Evolutionary conservation across 2,888 invertebrate species (phyloP).

Genomic region (Monoplex corrugatus): DNA sequence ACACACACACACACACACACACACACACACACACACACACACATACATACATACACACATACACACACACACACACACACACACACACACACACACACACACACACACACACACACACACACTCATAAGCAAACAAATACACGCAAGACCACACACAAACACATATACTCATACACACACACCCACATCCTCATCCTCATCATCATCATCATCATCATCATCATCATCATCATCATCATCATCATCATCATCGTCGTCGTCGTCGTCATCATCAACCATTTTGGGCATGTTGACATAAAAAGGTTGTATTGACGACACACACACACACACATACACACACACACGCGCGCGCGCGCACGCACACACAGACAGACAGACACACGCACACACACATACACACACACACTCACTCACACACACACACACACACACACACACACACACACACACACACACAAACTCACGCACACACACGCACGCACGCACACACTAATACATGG

Average conservation of each 20-base stretch:
- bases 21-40: neutral
- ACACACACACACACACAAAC: neutral
- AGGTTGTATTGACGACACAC: too few relatives aligned
- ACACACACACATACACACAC: conserved; percentile 2
- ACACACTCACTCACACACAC: neutral
- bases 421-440: neutral
- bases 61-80: neutral
- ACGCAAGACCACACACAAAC: too few relatives aligned
- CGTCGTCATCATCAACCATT: too few relatives aligned
- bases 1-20: neutral
- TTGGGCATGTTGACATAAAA: too few relatives aligned
- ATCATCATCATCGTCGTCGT: too few relatives aligned
- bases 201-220: conserved; percentile 13
- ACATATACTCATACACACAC: too few relatives aligned
- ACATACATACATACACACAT: neutral
- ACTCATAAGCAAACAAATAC: too few relatives aligned
- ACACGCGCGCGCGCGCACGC: neutral
- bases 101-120: too few relatives aligned
- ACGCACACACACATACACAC: neutral
- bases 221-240: conserved; percentile 13
- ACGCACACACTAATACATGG: too few relatives aligned
- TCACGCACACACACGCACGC: neutral
- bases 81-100: neutral
- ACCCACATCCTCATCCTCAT: neutral
- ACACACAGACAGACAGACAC: neutral